A percentile compares a stretch with the other conserved stretches of the same genome.
Conservation (phyloP, 1,140 invertebrate species). For the Papilio xuthus region DNA sequence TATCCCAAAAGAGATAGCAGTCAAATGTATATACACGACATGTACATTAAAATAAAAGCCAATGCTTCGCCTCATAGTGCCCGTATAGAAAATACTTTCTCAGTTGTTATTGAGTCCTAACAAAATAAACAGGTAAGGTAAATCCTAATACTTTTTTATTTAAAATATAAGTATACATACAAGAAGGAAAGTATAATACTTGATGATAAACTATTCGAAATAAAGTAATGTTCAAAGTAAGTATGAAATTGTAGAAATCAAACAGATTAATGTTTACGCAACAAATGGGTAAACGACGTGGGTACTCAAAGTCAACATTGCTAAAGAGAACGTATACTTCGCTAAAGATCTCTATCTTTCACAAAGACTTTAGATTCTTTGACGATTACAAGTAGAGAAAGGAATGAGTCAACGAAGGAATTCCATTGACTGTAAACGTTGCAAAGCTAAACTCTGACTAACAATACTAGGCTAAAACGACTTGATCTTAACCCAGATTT, state of each 20-base stretch:
- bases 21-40: too few species aligned
- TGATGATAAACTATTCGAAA: background rate
- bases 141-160: background rate
- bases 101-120: background rate
- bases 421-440: slow-evolving; percentile 4
- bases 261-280: slow-evolving; percentile 54
- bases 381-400: slow-evolving; percentile 3
- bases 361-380: slow-evolving; percentile 20
- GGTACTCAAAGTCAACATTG: slow-evolving; percentile 52
- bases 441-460: background rate
- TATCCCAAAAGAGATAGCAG: too few species aligned
- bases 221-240: slow-evolving; percentile 53
- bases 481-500: slow-evolving; percentile 12
- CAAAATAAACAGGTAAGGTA: background rate
- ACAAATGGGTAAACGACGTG: slow-evolving; percentile 59
- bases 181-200: background rate
- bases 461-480: background rate
- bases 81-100: too few species aligned
- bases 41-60: too few species aligned
- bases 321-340: slow-evolving; percentile 47
- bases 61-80: too few species aligned
- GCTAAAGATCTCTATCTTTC: background rate
- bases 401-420: background rate
- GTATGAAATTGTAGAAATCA: slow-evolving; percentile 38
- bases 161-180: background rate